Percentiles rank a stretch among this genome's conserved stretches.
These are phyloP conservation scores for Phengaris alcon DNA, from an alignment of 2,888 invertebrate species.

Conservation along the genomic window DNA sequence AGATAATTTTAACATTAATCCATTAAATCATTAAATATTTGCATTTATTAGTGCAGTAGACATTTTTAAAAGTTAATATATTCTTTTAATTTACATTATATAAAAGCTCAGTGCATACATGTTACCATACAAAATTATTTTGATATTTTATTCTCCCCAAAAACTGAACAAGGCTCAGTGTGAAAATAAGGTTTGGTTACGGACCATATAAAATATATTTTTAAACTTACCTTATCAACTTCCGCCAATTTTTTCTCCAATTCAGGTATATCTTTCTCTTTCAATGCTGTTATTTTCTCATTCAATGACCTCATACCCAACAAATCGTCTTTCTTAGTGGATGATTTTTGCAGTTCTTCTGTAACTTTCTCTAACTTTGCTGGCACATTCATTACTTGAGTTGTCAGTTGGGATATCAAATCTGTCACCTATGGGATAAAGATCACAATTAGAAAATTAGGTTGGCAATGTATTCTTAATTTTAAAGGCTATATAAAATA, in stretches of 20 bases:
- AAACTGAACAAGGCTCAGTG: not conserved
- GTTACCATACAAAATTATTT: too few relatives aligned
- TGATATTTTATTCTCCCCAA: too few relatives aligned
- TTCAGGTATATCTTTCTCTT: constrained; percentile 82
- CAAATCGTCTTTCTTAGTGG: constrained; percentile 83
- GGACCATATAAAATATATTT: too few relatives aligned
- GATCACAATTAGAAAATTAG: not conserved
- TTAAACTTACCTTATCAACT: constrained; percentile 60
- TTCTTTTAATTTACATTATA: too few relatives aligned
- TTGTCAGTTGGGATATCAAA: constrained; percentile 81
- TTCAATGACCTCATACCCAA: constrained; percentile 84
- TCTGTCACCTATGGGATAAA: constrained; percentile 64
- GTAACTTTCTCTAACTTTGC: constrained; percentile 81
- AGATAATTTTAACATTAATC: not conserved
- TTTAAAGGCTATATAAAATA: too few relatives aligned
- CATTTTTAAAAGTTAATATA: too few relatives aligned
- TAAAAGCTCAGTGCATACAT: too few relatives aligned
- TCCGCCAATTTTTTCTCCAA: constrained; percentile 76
- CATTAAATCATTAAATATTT: too few relatives aligned
- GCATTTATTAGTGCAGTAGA: too few relatives aligned
- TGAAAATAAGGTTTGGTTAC: not conserved
- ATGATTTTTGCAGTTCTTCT: constrained; percentile 80
- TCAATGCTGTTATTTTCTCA: constrained; percentile 81
- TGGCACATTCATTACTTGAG: constrained; percentile 85
- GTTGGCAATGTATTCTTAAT: too few relatives aligned